These are phyloP conservation scores for Lutjanus campechanus DNA, from an alignment of 2,797 vertebrate species.

Conservation along the genomic window DNA sequence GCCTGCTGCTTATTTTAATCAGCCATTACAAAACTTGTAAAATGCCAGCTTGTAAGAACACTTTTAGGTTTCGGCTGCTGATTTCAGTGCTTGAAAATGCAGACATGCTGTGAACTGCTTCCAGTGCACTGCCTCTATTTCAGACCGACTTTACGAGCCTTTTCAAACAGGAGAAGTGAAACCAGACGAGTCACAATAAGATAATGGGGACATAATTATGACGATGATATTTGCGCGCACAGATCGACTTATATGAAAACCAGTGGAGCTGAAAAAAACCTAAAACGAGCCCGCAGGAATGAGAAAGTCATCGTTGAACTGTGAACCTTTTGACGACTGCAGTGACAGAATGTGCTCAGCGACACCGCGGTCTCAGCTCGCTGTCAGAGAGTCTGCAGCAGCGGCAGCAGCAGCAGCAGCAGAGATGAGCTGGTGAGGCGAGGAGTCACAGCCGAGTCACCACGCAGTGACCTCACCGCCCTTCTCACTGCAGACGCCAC, in stretches of 20 bases:
- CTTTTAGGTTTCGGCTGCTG: slow-evolving; percentile 43
- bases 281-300: neutral
- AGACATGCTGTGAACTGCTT: slow-evolving; percentile 31
- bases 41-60: slow-evolving; percentile 29
- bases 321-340: slow-evolving; percentile 33
- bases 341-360: slow-evolving; percentile 40
- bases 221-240: neutral
- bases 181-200: neutral
- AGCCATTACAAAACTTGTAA: slow-evolving; percentile 43
- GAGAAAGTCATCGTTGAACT: slow-evolving; percentile 25
- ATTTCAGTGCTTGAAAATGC: slow-evolving; percentile 41
- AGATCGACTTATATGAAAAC: neutral
- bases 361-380: slow-evolving; percentile 15
- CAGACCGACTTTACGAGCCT: neutral
- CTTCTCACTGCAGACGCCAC: slow-evolving; percentile 55
- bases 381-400: slow-evolving; percentile 32
- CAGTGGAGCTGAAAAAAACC: neutral
- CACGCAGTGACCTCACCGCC: slow-evolving; percentile 47
- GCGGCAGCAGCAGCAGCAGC: slow-evolving; percentile 34
- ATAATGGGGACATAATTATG: neutral
- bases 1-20: slow-evolving; percentile 58
- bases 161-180: neutral
- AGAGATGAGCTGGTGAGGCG: slow-evolving; percentile 16
- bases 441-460: slow-evolving; percentile 58
- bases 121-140: slow-evolving; percentile 3